Conservation (phyloP, 2,113 vertebrate genomes). For the Nyctereutes procyonoides region DNA sequence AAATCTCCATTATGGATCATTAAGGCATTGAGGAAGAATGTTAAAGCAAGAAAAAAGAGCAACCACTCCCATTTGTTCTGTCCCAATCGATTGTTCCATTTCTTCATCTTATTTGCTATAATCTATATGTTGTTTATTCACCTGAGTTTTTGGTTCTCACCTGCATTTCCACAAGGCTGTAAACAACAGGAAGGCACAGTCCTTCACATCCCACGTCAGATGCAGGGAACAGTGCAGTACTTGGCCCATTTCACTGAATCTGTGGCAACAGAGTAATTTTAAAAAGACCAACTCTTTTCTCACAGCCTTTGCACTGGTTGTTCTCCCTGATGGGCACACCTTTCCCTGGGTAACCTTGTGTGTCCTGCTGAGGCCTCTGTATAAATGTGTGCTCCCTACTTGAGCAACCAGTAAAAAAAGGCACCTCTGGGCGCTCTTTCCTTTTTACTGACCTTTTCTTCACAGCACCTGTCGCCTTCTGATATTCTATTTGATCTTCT, state of each 20-base stretch:
- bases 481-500: not conserved
- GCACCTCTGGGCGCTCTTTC: too few relatives aligned
- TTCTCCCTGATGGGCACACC: too few relatives aligned
- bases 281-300: not conserved
- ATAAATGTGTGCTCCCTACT: too few relatives aligned
- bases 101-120: not conserved
- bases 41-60: not conserved
- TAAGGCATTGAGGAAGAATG: not conserved
- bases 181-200: not conserved
- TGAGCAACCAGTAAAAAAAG: not conserved
- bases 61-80: not conserved
- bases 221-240: not conserved
- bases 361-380: too few relatives aligned
- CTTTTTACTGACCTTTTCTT: not conserved
- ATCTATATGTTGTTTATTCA: not conserved
- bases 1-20: not conserved
- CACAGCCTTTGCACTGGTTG: too few relatives aligned
- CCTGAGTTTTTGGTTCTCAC: not conserved
- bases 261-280: not conserved
- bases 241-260: not conserved
- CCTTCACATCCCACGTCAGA: too few relatives aligned
- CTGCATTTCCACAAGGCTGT: too few relatives aligned
- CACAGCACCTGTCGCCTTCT: not conserved
- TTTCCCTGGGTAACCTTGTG: too few relatives aligned
- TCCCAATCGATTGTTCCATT: not conserved